Percentiles rank a stretch among this genome's conserved stretches.
phyloP scores from a whole-genome alignment of 1,140 invertebrate genomes.

The Calycopis cecrops region DNA sequence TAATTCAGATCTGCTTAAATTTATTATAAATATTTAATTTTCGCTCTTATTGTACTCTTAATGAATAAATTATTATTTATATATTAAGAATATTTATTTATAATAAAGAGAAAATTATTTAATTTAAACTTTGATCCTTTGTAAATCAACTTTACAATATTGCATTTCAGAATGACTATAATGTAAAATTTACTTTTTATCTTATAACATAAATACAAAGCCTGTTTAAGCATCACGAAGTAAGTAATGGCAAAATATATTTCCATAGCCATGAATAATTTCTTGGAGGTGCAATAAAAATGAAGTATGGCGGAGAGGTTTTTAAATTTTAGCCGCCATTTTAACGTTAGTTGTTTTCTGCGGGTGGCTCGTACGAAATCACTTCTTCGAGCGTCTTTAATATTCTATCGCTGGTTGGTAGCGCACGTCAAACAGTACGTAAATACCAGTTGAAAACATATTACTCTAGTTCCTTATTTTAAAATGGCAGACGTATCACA shows the following conservation, averaged over 20 bases:
- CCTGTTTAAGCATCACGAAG: not conserved
- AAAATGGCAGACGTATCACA: conserved; percentile 2
- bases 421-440: not conserved
- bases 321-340: not conserved
- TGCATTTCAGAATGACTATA: not conserved
- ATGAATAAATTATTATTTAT: no score
- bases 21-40: no score
- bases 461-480: not conserved
- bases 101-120: no score
- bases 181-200: not conserved
- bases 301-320: not conserved
- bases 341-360: not conserved
- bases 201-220: not conserved
- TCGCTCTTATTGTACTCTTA: no score
- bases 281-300: conserved; percentile 5
- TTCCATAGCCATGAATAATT: not conserved
- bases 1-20: not conserved
- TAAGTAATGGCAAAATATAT: not conserved
- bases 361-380: no score
- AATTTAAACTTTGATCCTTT: no score
- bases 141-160: not conserved
- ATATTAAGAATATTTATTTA: no score
- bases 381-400: not conserved
- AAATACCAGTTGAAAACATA: no score
- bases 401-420: conserved; percentile 8